Evolutionary conservation across 2,113 vertebrate genomes (phyloP), one percentile per base, ranked within the genome.

Genomic region (Aramus guarauna): DNA sequence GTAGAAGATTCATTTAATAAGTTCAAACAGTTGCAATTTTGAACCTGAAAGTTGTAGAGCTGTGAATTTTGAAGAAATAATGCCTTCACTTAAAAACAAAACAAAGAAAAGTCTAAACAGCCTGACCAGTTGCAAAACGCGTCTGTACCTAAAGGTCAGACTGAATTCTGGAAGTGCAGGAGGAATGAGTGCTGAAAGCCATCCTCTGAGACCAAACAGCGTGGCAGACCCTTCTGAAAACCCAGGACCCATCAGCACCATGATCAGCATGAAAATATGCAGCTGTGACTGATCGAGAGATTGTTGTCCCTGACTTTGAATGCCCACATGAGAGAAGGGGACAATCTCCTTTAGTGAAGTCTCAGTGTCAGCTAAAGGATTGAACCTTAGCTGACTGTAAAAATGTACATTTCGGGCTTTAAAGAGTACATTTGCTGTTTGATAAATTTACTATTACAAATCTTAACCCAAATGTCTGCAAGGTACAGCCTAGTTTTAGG

Each of bases 291-390:
- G 63, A 22, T 17, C 15, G 16, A 39, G 48, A 53, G 30, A 29
- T 62, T 58, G 20, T n/a, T 69, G 41, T 12, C 45, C 13, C 55
- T 56, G 23, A 43, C 17, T 58, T 48, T n/a, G 45, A 4, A 7
- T 52, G 50, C 7, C 30, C 15, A 9, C 0, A 0, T 41, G 24
- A 89, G n/a, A 58, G 41, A 62, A 41, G 11, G 18, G 9, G 12
- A 45, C 2, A 3, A 29, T n/a, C 15, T 84, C 41, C 41, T 67
- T 37, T 24, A 63, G 11, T 22, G 55, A 84, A 86, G 27, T 22
- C 15, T 56, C 37, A 15, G 17, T 20, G 12, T 71, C 29, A 76
- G 17, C 23, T 67, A 48, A 71, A 52, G 18, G 24, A 4, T 27
- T 27, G 17, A 84, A 36, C 17, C 20, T 9, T 53, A 27, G 16